phyloP scores from a whole-genome alignment of 2,888 invertebrate genomes.

The Iselma pallidipennis region DNA sequence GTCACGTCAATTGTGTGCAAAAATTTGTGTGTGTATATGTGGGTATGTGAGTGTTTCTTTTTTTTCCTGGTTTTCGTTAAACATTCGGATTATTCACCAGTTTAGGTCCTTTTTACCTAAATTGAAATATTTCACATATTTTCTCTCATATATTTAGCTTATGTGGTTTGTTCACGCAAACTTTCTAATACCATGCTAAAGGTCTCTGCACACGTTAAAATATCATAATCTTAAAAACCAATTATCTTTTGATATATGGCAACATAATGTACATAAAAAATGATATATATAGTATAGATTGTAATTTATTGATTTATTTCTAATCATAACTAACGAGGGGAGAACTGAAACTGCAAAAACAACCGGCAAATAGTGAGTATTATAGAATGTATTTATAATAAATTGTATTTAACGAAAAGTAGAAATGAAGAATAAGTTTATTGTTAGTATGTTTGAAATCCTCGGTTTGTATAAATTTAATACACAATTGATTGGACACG shows the following conservation, averaged over 20 bases:
- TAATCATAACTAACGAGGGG: no score
- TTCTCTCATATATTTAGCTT: constrained; percentile 15
- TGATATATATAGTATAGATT: not conserved
- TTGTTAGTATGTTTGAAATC: no score
- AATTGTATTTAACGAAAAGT: no score
- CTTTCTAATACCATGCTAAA: constrained; percentile 21
- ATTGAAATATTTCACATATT: constrained; percentile 40
- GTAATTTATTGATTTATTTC: not conserved
- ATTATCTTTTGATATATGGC: constrained; percentile 30
- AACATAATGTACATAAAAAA: constrained; percentile 24
- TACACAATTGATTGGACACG: not conserved
- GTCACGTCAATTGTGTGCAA: not conserved
- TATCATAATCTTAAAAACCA: constrained; percentile 30
- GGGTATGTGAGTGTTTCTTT: not conserved
- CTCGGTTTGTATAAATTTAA: not conserved
- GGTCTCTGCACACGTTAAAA: constrained; percentile 24
- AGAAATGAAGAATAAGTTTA: no score
- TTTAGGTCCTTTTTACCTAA: constrained; percentile 38
- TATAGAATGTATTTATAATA: no score
- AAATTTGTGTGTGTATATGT: not conserved
- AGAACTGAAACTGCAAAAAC: no score
- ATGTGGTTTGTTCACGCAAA: constrained; percentile 29
- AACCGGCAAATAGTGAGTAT: no score
- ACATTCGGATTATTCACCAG: constrained; percentile 36
- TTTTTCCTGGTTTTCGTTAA: constrained; percentile 12